Evolutionary conservation across 1,140 invertebrate genomes (phyloP), one percentile per base, ranked within the genome.

Genomic region (Conus ventricosus): DNA sequence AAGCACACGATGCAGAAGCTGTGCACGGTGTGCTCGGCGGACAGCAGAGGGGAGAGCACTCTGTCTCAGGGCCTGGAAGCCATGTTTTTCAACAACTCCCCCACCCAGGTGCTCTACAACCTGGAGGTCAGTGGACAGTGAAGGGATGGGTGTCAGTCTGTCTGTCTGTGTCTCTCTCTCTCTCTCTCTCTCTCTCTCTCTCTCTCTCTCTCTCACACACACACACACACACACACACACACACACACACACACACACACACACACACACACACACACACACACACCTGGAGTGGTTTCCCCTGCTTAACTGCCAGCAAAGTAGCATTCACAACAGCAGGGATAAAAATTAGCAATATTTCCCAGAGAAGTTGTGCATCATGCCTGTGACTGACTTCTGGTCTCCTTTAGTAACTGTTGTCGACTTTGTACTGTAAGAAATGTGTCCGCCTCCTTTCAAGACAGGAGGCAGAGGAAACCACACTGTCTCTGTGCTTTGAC

Each of bases 21-120:
- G 80, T 96, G 96, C 88, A 95, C 95, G 85, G 93, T 96, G 80
- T 96, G 95, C 93, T 88, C 92, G 17, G 94, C 95, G 63, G 92
- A 94, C 88, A 93, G 92, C 80, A 94, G 94, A 87, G 76, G 93
- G 55, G 92, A 91, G 71, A 93, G 93, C 60, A 91, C 91, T 55
- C 90, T 92, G 54, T 93, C 94, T 54, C 96, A 96, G 53, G 96
- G 95, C 55, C 96, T 97, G 88, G 97, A 98, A 91, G 96, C 95
- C 88, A 95, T 97, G 94, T 97, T 98, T 94, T 97, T 98, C 94
- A 96, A 96, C 92, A 95, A 96, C 25, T 96, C 97, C 85, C 96
- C 97, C 53, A 97, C 97, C 81, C 96, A 97, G 95, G 97, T 98
- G 92, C 95, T 98, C 27, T 98, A 98, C 93, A 96, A 95, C 92